Evolutionary conservation across 2,888 invertebrate genomes (phyloP).

Genomic region (Choristoneura rosaceana): DNA sequence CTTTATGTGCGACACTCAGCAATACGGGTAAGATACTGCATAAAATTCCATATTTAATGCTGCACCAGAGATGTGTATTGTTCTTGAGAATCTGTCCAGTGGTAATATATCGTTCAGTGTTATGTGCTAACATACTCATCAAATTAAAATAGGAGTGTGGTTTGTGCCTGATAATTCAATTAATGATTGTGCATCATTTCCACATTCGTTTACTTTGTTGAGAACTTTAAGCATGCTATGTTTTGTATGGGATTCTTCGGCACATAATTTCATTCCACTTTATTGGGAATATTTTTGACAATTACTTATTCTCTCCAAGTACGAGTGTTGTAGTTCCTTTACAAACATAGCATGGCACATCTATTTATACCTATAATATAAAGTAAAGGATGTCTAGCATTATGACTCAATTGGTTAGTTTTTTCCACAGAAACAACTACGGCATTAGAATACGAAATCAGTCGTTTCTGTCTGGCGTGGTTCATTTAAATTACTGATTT

Average conservation of each 20-base stretch:
- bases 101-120: not conserved
- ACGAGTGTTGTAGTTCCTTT: not conserved
- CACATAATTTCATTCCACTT: not conserved
- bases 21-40: no score
- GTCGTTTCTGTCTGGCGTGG: not conserved
- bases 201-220: conserved; percentile 2
- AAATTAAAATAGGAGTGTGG: not conserved
- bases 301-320: not conserved
- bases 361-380: conserved; percentile 28
- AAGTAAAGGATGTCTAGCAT: conserved; percentile 31
- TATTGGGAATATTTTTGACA: not conserved
- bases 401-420: not conserved
- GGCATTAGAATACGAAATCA: conserved; percentile 8
- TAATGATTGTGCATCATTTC: not conserved
- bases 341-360: conserved; percentile 17
- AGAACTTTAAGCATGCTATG: not conserved
- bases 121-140: not conserved
- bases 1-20: no score
- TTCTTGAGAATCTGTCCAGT: not conserved
- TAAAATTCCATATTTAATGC: no score
- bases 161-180: not conserved
- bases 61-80: no score
- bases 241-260: not conserved
- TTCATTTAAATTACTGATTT: no score
- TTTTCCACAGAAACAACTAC: conserved; percentile 16